phyloP scores from a whole-genome alignment of 1,140 invertebrate genomes.

The Drosophila dunni region DNA sequence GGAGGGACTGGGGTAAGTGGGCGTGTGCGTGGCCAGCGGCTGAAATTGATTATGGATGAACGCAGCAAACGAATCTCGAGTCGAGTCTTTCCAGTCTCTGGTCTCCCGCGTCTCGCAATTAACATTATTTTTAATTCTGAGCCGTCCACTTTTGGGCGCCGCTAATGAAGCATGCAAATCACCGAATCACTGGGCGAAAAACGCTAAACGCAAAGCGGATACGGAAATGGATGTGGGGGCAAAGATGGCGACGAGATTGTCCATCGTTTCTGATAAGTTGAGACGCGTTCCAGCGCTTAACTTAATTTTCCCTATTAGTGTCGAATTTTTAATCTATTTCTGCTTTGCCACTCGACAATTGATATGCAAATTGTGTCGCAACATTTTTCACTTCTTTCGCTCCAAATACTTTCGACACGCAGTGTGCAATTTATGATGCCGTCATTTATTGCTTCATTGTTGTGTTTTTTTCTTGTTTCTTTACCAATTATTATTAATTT shows the following conservation, averaged over 20 bases:
- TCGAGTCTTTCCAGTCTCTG: not conserved
- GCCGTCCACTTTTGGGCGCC: constrained; percentile 55
- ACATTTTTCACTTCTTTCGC: constrained; percentile 1
- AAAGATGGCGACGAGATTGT: constrained; percentile 2
- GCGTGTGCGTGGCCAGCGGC: constrained; percentile 58
- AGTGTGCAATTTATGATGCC: constrained; percentile 1
- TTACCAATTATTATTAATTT: constrained; percentile 4
- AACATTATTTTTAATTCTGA: constrained; percentile 80
- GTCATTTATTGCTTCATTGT: not conserved
- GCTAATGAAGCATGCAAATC: constrained; percentile 82
- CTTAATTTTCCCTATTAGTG: constrained; percentile 75
- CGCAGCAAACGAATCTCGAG: constrained; percentile 32
- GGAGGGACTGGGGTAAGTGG: constrained; percentile 3
- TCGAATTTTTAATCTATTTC: constrained; percentile 73
- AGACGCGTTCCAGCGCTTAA: constrained; percentile 61
- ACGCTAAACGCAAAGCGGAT: constrained; percentile 7
- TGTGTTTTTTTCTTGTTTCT: not conserved
- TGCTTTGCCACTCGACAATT: constrained; percentile 54
- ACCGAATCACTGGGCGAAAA: constrained; percentile 29
- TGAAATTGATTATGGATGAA: constrained; percentile 82
- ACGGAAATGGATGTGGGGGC: constrained; percentile 21
- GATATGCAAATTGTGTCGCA: constrained; percentile 65
- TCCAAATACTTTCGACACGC: not conserved
- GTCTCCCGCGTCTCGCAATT: constrained; percentile 56
- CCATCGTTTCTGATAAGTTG: constrained; percentile 46